Evolutionary conservation across 2,797 vertebrate species (phyloP).

Genomic region (Epinephelus awoara): DNA sequence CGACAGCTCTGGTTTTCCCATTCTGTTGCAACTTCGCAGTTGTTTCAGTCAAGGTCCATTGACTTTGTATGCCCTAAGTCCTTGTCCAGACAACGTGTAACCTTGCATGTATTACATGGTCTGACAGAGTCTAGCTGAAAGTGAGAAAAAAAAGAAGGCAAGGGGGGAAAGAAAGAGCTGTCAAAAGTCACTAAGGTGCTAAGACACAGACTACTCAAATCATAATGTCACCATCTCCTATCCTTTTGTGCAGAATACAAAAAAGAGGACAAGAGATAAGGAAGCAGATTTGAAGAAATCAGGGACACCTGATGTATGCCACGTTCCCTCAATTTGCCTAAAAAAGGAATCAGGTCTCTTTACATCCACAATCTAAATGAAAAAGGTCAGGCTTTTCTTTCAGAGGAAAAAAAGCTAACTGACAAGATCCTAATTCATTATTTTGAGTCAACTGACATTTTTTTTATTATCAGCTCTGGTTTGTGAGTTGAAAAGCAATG

Average conservation of each 20-base stretch:
- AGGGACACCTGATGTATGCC: conserved; percentile 26
- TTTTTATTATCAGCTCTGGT: conserved; percentile 28
- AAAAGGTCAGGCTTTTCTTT: conserved; percentile 68
- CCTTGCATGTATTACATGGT: conserved; percentile 78
- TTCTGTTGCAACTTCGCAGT: conserved; percentile 75
- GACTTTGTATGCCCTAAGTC: conserved; percentile 75
- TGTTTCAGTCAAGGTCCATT: conserved; percentile 81
- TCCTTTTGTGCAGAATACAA: conserved; percentile 46
- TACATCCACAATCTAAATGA: conserved; percentile 56
- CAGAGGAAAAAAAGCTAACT: conserved; percentile 58
- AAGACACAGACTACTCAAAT: conserved; percentile 73
- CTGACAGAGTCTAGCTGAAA: conserved; percentile 71
- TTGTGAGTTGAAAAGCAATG: conserved; percentile 47
- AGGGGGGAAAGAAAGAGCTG: conserved; percentile 62
- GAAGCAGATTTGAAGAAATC: conserved; percentile 45
- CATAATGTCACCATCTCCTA: conserved; percentile 73
- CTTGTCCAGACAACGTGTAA: conserved; percentile 75
- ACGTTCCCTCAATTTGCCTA: conserved; percentile 33
- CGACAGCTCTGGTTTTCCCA: conserved; percentile 55
- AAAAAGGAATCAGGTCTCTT: conserved; percentile 35
- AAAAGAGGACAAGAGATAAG: conserved; percentile 55
- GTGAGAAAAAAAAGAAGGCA: conserved; percentile 62
- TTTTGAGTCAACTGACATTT: conserved; percentile 54
- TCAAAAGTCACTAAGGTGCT: conserved; percentile 72
- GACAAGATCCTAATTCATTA: conserved; percentile 60